These are phyloP conservation scores for Drosophila antonietae DNA, from an alignment of 2,888 invertebrate species.

Conservation along the genomic window DNA sequence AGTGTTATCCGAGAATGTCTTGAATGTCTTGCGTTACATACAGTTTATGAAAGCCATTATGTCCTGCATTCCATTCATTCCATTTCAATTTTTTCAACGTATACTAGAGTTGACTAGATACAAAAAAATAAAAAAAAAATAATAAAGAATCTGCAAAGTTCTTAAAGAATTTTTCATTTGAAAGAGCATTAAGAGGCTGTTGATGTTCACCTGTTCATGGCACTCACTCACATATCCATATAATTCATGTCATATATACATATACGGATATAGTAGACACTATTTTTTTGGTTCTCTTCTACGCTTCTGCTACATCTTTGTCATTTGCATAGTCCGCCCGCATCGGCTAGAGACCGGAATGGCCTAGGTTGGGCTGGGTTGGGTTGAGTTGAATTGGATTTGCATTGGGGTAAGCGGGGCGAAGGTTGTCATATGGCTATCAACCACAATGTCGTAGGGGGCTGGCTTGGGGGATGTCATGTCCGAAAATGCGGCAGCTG, in stretches of 20 bases:
- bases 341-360: conserved; percentile 11
- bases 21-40: neutral
- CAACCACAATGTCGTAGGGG: neutral
- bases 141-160: neutral
- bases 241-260: neutral
- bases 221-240: neutral
- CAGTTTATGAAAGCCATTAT: neutral
- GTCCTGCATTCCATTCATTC: neutral
- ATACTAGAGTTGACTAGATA: neutral
- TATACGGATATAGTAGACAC: neutral
- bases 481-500: conserved; percentile 37
- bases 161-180: neutral
- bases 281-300: conserved; percentile 7
- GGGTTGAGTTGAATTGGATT: conserved; percentile 4
- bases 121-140: neutral
- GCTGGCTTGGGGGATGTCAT: conserved; percentile 7
- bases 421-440: neutral
- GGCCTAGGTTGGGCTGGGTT: neutral
- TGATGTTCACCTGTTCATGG: conserved; percentile 10
- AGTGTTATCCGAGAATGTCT: neutral
- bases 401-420: neutral
- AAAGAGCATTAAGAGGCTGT: conserved; percentile 18
- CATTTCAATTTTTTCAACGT: neutral
- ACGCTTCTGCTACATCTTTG: conserved; percentile 11
- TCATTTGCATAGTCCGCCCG: conserved; percentile 45